phyloP scores from a whole-genome alignment of 2,797 vertebrate genomes.

The Etheostoma nigrum region DNA sequence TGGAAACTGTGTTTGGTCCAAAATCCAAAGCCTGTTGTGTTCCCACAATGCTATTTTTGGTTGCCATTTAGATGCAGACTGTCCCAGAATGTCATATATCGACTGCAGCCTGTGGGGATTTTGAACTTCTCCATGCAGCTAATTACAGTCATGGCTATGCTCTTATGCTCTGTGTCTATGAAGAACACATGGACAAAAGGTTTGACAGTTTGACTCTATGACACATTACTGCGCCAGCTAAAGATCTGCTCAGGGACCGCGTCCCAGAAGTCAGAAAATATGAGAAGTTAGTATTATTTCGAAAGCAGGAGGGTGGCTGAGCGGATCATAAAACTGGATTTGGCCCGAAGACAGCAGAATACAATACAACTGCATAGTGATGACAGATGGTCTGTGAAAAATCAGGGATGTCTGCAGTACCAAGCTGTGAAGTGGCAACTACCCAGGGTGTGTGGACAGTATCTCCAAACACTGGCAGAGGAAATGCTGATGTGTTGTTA shows the following conservation, averaged over 20 bases:
- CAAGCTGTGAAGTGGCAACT: conserved; percentile 67
- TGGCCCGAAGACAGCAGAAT: conserved; percentile 58
- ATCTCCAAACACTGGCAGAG: conserved; percentile 22
- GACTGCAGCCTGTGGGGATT: conserved; percentile 55
- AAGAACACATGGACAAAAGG: conserved; percentile 75
- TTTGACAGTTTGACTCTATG: conserved; percentile 54
- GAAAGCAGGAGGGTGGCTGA: conserved; percentile 58
- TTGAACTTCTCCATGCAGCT: conserved; percentile 58
- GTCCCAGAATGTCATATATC: conserved; percentile 65
- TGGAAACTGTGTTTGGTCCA: conserved; percentile 48
- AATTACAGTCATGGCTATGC: conserved; percentile 71
- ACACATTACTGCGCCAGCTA: conserved; percentile 37
- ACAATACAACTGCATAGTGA: conserved; percentile 55
- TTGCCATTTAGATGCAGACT: conserved; percentile 57
- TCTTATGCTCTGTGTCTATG: conserved; percentile 55
- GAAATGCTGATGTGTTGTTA: conserved; percentile 9
- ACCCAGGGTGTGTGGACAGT: conserved; percentile 36
- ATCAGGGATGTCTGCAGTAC: conserved; percentile 63
- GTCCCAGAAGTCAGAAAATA: conserved; percentile 54
- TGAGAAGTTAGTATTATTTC: conserved; percentile 57
- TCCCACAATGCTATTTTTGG: conserved; percentile 72
- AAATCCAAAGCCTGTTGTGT: conserved; percentile 53
- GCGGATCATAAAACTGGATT: conserved; percentile 62
- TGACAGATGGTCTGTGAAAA: conserved; percentile 75
- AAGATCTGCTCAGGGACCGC: conserved; percentile 29